Evolutionary conservation across 2,888 invertebrate species (phyloP).

Genomic region (Abrostola triplasia): DNA sequence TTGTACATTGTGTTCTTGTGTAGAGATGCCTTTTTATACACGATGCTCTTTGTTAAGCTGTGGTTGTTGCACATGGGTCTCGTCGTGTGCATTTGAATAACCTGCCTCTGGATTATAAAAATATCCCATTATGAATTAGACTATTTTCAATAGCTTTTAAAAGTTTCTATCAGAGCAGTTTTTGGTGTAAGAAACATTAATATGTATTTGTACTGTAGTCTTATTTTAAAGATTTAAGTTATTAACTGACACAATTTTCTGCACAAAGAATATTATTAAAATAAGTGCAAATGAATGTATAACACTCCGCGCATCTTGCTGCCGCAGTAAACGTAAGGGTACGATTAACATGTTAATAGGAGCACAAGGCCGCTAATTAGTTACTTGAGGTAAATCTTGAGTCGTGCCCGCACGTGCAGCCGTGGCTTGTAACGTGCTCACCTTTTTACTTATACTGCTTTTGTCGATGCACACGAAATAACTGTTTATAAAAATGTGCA

Average conservation of each 20-base stretch:
- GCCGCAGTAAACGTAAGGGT: constrained; percentile 59
- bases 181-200: too few species aligned
- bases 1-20: constrained; percentile 62
- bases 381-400: constrained; percentile 65
- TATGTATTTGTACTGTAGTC: too few species aligned
- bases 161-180: too few species aligned
- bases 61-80: constrained; percentile 15
- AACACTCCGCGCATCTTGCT: constrained; percentile 10
- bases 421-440: not conserved
- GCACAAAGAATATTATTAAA: not conserved
- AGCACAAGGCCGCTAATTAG: constrained; percentile 77
- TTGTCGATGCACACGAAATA: constrained; percentile 1
- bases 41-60: constrained; percentile 50
- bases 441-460: not conserved
- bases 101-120: too few species aligned
- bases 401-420: constrained; percentile 30
- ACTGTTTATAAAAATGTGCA: too few species aligned
- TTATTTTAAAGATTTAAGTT: too few species aligned
- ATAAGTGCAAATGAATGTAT: constrained; percentile 11
- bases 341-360: constrained; percentile 74
- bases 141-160: not conserved
- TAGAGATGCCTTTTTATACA: constrained; percentile 59
- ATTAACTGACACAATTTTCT: too few species aligned
- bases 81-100: constrained; percentile 9
- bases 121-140: not conserved